These are phyloP conservation scores for Tenthredo notha DNA, from an alignment of 2,888 invertebrate species.

Conservation along the genomic window DNA sequence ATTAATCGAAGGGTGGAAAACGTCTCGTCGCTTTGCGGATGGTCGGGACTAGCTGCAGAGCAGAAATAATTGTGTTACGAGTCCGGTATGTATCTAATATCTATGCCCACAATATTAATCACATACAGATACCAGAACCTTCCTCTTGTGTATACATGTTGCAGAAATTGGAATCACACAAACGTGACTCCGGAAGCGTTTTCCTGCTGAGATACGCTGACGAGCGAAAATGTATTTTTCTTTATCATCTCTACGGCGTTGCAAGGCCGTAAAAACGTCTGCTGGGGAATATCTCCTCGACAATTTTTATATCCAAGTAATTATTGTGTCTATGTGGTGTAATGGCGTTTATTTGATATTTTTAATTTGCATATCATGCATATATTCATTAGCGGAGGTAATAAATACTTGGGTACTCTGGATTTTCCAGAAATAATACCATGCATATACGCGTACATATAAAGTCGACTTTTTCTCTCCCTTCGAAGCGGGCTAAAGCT, in stretches of 20 bases:
- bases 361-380: background rate
- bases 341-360: background rate
- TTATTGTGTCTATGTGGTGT: background rate
- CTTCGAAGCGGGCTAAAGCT: background rate
- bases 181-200: constrained; percentile 19
- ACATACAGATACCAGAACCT: background rate
- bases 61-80: background rate
- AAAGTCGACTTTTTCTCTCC: background rate
- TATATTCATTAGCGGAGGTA: background rate
- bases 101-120: background rate
- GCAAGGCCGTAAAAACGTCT: background rate
- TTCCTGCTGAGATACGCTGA: constrained; percentile 17
- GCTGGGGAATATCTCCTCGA: background rate
- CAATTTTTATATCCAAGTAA: background rate
- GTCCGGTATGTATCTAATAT: background rate
- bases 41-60: background rate
- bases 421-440: background rate
- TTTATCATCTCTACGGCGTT: background rate
- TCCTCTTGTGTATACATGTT: background rate
- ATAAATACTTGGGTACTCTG: background rate
- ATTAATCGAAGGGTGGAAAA: background rate
- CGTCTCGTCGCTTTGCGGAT: background rate
- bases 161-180: background rate
- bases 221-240: constrained; percentile 12
- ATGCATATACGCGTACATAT: background rate